These are phyloP conservation scores for Ophiothrix spiculata DNA, from an alignment of 35 echinoderm and acorn worm species.

Conservation along the genomic window DNA sequence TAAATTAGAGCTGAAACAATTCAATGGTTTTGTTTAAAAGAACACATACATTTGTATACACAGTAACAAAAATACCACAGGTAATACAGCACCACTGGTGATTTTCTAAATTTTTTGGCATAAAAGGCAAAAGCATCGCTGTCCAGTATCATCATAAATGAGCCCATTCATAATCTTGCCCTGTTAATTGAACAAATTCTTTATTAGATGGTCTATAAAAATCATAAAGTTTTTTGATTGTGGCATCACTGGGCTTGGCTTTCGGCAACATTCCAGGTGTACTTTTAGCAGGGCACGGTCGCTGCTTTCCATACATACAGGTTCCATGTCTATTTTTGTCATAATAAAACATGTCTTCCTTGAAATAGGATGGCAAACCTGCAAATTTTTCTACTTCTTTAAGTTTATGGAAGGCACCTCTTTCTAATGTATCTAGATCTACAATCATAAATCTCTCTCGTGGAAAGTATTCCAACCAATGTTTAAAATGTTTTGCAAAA, in stretches of 20 bases:
- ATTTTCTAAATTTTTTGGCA: too few relatives aligned
- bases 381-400: constrained; percentile 69
- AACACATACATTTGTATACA: too few relatives aligned
- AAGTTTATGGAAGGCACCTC: constrained; percentile 49
- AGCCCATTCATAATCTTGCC: constrained; percentile 53
- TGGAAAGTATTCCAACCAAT: constrained; percentile 83
- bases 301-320: constrained; percentile 37
- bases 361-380: constrained; percentile 57
- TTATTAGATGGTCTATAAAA: constrained; percentile 61
- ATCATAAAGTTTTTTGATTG: constrained; percentile 46
- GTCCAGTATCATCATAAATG: constrained; percentile 18
- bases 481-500: constrained; percentile 68
- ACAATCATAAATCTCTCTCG: constrained; percentile 60
- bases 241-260: constrained; percentile 45
- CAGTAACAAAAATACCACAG: too few relatives aligned
- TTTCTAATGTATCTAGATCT: constrained; percentile 47
- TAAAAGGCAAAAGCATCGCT: too few relatives aligned
- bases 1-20: too few relatives aligned
- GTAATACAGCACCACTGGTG: too few relatives aligned
- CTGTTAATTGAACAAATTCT: constrained; percentile 59
- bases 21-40: too few relatives aligned
- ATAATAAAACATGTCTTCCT: constrained; percentile 71
- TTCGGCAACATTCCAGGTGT: constrained; percentile 83
- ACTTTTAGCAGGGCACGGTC: constrained; percentile 80
- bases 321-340: constrained; percentile 48